Evolutionary conservation across 1,140 invertebrate species (phyloP).

Genomic region (Aporrectodea caliginosa): DNA sequence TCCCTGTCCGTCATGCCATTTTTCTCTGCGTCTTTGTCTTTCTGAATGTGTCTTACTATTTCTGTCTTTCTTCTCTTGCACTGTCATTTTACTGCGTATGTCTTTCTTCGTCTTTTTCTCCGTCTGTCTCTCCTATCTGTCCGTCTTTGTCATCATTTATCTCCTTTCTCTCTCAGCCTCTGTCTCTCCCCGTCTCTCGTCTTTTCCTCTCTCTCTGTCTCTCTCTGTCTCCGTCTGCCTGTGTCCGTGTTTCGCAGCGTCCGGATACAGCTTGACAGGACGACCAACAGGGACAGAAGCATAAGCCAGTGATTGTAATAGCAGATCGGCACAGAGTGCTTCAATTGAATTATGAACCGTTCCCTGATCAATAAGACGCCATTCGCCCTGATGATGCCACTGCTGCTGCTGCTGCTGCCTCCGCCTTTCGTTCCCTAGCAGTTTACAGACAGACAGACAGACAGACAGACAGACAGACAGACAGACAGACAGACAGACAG

Average conservation of each 20-base stretch:
- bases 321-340: neutral
- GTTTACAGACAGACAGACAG: neutral
- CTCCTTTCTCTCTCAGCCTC: neutral
- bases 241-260: neutral
- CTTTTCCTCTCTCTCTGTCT: neutral
- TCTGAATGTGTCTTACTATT: too few species aligned
- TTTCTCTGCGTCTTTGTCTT: too few species aligned
- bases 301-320: neutral
- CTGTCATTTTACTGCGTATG: too few species aligned
- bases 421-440: neutral
- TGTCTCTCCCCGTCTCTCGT: neutral
- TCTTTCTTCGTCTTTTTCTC: too few species aligned
- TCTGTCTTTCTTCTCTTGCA: too few species aligned
- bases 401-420: neutral
- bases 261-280: neutral
- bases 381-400: neutral
- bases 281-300: constrained; percentile 1
- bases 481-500: constrained; percentile 25
- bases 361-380: neutral
- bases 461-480: neutral
- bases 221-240: neutral
- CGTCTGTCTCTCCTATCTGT: neutral
- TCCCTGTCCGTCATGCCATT: too few species aligned
- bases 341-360: neutral
- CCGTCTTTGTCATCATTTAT: neutral